Base-by-base conservation (phyloP, 2,113 vertebrate species). In the Regulus satrapa region DNA sequence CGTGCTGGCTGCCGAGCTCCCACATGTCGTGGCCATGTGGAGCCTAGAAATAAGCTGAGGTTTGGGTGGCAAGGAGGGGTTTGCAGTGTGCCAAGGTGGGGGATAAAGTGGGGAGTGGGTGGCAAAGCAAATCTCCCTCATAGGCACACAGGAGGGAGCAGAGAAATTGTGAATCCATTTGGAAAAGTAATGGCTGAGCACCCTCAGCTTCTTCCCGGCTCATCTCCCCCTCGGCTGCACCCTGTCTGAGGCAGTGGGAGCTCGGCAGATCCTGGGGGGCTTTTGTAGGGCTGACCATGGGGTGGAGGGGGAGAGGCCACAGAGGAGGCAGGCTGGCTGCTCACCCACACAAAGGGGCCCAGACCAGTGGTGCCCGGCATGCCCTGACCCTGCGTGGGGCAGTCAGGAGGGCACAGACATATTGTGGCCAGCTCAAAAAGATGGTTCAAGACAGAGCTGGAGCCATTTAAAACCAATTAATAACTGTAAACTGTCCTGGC, bases 401-500 rank as follows among this genome's bases (percentile, higher is more conserved):
- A 68, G 88, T 38, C 5, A 9, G 67, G n/a, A 63, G 86, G 77
- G 87, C 88, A 83, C 71, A 58, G 83, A 40, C 61, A 84, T 82
- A 76, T 86, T 94, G 91, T 88, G 82, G 38, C 61, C 88, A 73
- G 88, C 89, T 82, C 93, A 84, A 95, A 95, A 97, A 92, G 92
- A 85, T 88, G 94, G 59, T 91, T 88, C 3, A 12, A 79, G 71
- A 83, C 48, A 89, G 64, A 74, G 58, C 12, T 21, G 34, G 40
- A 80, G 62, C 89, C 92, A 95, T 96, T 96, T 95, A 97, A 97
- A 97, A 92, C 48, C 92, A 96, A 95, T 97, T 97, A 95, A 96
- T 79, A 96, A 97, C 89, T 79, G 85, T 96, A 97, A 97, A 96
- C 95, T 85, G 83, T 85, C 85, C 87, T 6, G 6, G 88, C 52